Evolutionary conservation across 2,888 invertebrate species (phyloP).

Genomic region (Athalia rosae): DNA sequence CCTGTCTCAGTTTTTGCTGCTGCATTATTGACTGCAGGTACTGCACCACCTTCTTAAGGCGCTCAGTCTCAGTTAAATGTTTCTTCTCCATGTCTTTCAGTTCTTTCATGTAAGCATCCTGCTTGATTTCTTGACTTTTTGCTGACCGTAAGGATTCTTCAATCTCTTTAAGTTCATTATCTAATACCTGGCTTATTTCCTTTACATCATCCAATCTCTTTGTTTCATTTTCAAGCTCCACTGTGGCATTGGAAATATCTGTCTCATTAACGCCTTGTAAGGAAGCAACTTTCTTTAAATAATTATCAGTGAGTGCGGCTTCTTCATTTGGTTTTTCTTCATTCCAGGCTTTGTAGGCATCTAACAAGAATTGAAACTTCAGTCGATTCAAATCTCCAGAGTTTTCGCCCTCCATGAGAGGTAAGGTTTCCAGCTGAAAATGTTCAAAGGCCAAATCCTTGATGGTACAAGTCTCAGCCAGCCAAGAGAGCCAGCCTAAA

Average conservation of each 20-base stretch:
- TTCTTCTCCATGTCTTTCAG: slow-evolving; percentile 54
- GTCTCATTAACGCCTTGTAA: slow-evolving; percentile 59
- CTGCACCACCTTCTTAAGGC: slow-evolving; percentile 52
- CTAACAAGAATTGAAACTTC: slow-evolving; percentile 58
- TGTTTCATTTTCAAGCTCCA: slow-evolving; percentile 53
- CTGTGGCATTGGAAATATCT: slow-evolving; percentile 49
- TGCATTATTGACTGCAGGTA: slow-evolving; percentile 53
- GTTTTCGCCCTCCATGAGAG: slow-evolving; percentile 57
- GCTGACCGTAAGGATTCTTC: slow-evolving; percentile 52
- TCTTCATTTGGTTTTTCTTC: slow-evolving; percentile 64
- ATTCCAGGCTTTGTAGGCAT: slow-evolving; percentile 65
- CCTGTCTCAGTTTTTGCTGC: slow-evolving; percentile 49
- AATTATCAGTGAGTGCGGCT: slow-evolving; percentile 57
- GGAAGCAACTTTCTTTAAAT: slow-evolving; percentile 58
- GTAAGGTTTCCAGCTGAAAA: slow-evolving; percentile 62
- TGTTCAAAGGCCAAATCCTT: slow-evolving; percentile 65
- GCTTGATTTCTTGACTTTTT: slow-evolving; percentile 53
- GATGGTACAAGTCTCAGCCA: slow-evolving; percentile 74
- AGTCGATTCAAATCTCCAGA: slow-evolving; percentile 50
- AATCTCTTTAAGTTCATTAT: slow-evolving; percentile 51
- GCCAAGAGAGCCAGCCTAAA: slow-evolving; percentile 76
- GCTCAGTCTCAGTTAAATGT: slow-evolving; percentile 54
- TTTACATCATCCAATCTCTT: slow-evolving; percentile 51
- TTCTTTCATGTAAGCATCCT: slow-evolving; percentile 49
- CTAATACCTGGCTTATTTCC: slow-evolving; percentile 48